Conservation (phyloP, 2,888 invertebrate species). For the Melanostoma mellinum region DNA sequence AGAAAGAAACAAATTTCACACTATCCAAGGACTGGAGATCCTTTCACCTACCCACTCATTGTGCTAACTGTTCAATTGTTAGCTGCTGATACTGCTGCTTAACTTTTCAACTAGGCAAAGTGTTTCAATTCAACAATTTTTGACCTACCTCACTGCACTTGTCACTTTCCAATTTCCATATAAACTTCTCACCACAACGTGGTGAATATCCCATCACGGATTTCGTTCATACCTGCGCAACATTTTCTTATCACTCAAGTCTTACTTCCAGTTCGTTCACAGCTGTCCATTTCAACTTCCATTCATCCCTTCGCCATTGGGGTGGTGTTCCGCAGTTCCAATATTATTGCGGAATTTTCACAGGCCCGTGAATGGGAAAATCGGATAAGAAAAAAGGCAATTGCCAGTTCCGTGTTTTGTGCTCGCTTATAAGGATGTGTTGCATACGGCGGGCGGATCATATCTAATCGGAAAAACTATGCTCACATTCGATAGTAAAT, state of each 20-base stretch:
- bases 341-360: constrained; percentile 34
- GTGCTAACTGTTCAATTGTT: constrained; percentile 2
- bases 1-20: too few species aligned
- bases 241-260: constrained; percentile 54
- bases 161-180: constrained; percentile 8
- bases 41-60: constrained; percentile 5
- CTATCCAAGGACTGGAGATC: too few species aligned
- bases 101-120: background rate
- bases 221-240: constrained; percentile 19
- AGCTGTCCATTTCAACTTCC: constrained; percentile 15
- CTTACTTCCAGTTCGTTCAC: constrained; percentile 39
- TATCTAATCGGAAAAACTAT: constrained; percentile 63
- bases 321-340: constrained; percentile 60
- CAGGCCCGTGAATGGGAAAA: constrained; percentile 51
- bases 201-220: constrained; percentile 42
- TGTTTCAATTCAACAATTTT: constrained; percentile 10
- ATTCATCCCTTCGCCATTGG: constrained; percentile 42
- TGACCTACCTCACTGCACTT: constrained; percentile 51
- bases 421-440: constrained; percentile 71
- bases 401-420: constrained; percentile 71
- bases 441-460: constrained; percentile 63
- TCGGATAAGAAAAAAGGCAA: constrained; percentile 69
- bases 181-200: constrained; percentile 14
- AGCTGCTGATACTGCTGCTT: constrained; percentile 1
- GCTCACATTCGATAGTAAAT: constrained; percentile 62